These are phyloP conservation scores for Urocitellus parryii DNA, from an alignment of 2,113 vertebrate genomes.

Conservation along the genomic window DNA sequence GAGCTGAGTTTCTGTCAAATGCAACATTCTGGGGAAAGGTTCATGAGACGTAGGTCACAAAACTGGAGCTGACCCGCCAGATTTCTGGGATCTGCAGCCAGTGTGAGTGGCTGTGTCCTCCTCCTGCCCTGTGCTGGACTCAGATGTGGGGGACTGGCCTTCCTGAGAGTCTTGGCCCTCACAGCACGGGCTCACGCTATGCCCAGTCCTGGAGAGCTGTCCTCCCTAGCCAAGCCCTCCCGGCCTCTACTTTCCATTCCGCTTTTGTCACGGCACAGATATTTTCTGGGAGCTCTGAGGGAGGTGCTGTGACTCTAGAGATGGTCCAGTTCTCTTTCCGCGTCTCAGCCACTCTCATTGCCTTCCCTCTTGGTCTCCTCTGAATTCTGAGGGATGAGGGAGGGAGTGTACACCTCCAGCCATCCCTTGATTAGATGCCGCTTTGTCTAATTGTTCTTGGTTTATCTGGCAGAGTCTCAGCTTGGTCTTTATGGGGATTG, in stretches of 20 bases:
- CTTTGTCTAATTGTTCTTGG: neutral
- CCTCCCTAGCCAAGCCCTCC: neutral
- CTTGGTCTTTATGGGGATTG: neutral
- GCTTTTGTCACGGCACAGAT: neutral
- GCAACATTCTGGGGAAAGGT: neutral
- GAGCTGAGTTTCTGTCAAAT: neutral
- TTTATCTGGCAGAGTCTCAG: neutral
- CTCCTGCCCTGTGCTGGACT: neutral
- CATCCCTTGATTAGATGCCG: neutral
- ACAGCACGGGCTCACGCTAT: neutral
- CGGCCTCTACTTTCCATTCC: neutral
- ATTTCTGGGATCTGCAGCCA: neutral
- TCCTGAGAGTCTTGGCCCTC: neutral
- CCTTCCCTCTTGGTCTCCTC: neutral
- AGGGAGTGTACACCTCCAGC: neutral
- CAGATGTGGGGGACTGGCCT: neutral
- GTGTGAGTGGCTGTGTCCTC: neutral
- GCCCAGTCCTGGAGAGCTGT: neutral
- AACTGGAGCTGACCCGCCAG: neutral
- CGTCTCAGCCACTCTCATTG: neutral
- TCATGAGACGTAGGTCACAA: neutral
- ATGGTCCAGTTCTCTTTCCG: neutral
- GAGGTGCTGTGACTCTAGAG: neutral
- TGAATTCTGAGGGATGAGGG: neutral
- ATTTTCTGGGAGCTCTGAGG: neutral